These are phyloP conservation scores for Drosophila micromelanica DNA, from an alignment of 1,140 invertebrate species.

Conservation along the genomic window DNA sequence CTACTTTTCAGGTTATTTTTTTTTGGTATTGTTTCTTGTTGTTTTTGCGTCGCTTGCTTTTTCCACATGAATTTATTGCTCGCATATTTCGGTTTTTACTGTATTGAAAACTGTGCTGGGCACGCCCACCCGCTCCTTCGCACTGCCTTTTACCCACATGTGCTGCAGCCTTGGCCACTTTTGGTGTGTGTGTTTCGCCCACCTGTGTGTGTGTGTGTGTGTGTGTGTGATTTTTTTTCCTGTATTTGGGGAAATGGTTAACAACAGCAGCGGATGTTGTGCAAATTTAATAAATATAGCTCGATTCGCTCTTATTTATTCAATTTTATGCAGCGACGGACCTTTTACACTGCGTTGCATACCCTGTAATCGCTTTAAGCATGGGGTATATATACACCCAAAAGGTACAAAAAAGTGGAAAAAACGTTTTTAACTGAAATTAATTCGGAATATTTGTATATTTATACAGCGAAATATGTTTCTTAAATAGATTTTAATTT, in stretches of 20 bases:
- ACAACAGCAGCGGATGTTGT: constrained; percentile 77
- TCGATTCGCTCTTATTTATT: constrained; percentile 67
- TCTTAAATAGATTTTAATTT: no score
- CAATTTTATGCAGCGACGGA: constrained; percentile 47
- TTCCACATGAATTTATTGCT: constrained; percentile 73
- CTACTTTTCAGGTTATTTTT: constrained; percentile 43
- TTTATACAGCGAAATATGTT: no score
- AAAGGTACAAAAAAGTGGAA: not conserved
- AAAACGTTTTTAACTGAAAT: not conserved
- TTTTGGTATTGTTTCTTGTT: constrained; percentile 24
- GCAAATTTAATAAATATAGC: constrained; percentile 78
- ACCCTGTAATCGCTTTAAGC: constrained; percentile 1
- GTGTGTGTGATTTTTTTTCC: constrained; percentile 11
- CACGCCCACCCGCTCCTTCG: no score
- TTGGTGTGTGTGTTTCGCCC: constrained; percentile 1
- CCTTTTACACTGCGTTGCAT: constrained; percentile 20
- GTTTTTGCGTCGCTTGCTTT: constrained; percentile 57
- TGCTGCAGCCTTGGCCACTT: constrained; percentile 10
- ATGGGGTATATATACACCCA: not conserved
- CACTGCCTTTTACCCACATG: not conserved
- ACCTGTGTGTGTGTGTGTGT: not conserved
- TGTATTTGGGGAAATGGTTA: constrained; percentile 69
- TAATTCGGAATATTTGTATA: not conserved
- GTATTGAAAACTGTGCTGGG: constrained; percentile 26
- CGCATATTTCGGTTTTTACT: constrained; percentile 65